Base-by-base conservation (phyloP, 2,888 invertebrate species). In the Dascillus cervinus region DNA sequence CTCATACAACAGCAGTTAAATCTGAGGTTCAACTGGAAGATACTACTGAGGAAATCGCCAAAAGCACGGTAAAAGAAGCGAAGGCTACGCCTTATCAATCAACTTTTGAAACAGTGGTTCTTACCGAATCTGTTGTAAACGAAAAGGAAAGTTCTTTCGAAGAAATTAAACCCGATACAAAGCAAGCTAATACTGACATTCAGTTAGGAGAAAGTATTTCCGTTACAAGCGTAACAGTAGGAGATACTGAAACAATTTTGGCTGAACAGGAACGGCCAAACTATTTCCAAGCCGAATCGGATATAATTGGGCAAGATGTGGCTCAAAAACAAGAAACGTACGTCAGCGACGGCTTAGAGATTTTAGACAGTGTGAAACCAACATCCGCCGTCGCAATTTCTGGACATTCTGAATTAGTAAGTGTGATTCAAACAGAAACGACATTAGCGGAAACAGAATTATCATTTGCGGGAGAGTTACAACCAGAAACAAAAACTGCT, bases 371-470 rank as follows among this genome's bases (percentile, higher is more conserved):
- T 15, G 54, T 61, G 13, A 53, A 62, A 33, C 66, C 71, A 27
- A 47, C 53, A 2, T 43, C 56, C 11, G 66, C 62, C 39, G 65
- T 59, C 27, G 79, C 79, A 2, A 60, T 53, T n/a, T 33, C 71
- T 13, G 67, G 69, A 34, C 73, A 73, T 43, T 62, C 72, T 25
- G 64, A 71, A 20, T 58, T 70, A 32, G 71, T 73, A 52, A 70
- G 75, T 50, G 39, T 79, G 14, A 52, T 71, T 13, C 64, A 70
- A 22, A 69, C 66, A 23, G 72, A 76, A 49, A 67, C 72, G 9
- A 62, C 71, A 39, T 55, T 55, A 13, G 71, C 67, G 38, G 81
- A 82, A 65, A 69, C 67, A 39, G 81, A 81, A 67, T 61, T 54
- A 26, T 52, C 67, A 34, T 46, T 69, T 22, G 62, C 63, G 30